phyloP scores from a whole-genome alignment of 1,140 invertebrate species.

The Trichonephila clavata region DNA sequence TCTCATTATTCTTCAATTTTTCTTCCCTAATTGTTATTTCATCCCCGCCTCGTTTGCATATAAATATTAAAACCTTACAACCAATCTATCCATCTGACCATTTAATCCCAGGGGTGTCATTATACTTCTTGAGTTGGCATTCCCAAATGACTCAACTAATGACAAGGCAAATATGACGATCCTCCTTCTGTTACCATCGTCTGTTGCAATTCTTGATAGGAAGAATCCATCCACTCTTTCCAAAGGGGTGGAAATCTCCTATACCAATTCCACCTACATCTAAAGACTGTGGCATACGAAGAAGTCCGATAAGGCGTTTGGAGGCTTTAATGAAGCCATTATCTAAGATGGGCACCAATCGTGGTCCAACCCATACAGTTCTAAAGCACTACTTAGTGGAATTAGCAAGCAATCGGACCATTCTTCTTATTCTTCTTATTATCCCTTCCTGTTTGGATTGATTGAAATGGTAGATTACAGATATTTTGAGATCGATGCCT shows the following conservation, averaged over 20 bases:
- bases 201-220: neutral
- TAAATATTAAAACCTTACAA: neutral
- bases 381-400: slow-evolving; percentile 68
- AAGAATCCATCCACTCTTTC: neutral
- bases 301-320: slow-evolving; percentile 4
- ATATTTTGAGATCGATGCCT: neutral
- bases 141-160: neutral
- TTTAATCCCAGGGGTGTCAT: neutral
- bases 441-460: slow-evolving; percentile 32
- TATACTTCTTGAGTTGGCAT: neutral
- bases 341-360: slow-evolving; percentile 41
- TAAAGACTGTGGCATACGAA: slow-evolving; percentile 50
- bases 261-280: slow-evolving; percentile 29
- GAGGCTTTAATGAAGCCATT: slow-evolving; percentile 72
- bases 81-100: neutral
- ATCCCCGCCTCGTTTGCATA: neutral
- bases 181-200: neutral
- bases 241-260: neutral
- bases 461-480: slow-evolving; percentile 67
- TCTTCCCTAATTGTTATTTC: too few species aligned
- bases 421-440: slow-evolving; percentile 57
- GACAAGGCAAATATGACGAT: neutral
- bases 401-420: slow-evolving; percentile 45
- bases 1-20: too few species aligned
- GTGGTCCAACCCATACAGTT: slow-evolving; percentile 1